phyloP scores from a whole-genome alignment of 2,797 vertebrate genomes.

The Pristis pectinata region DNA sequence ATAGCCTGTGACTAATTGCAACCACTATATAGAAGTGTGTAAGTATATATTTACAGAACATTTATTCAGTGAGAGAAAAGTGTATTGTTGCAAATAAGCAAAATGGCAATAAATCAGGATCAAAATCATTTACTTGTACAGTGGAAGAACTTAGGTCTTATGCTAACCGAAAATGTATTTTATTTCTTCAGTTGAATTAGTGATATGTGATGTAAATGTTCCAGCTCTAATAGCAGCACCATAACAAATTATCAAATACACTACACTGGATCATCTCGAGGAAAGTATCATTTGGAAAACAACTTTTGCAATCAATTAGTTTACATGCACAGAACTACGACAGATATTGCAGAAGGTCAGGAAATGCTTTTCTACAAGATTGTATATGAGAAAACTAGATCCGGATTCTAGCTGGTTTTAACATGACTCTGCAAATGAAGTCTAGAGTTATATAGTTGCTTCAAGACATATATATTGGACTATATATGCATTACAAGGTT shows the following conservation, averaged over 20 bases:
- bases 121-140: background rate
- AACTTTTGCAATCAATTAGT: background rate
- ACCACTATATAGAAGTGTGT: background rate
- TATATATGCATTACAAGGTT: background rate
- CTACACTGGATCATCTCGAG: background rate
- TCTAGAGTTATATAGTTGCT: background rate
- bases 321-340: conserved; percentile 3
- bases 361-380: background rate
- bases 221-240: background rate
- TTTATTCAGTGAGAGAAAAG: background rate
- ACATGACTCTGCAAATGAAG: background rate
- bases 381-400: background rate
- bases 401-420: background rate
- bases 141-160: background rate
- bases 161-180: background rate
- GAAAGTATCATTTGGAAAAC: background rate
- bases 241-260: background rate
- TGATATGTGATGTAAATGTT: background rate
- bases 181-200: background rate
- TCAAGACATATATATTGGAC: background rate
- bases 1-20: background rate
- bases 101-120: conserved; percentile 14
- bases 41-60: background rate
- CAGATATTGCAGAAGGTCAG: background rate
- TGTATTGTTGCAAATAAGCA: conserved; percentile 25